Percentiles rank a stretch among this genome's conserved stretches.
Conservation (phyloP, 2,113 vertebrate species). For the Cervus canadensis region DNA sequence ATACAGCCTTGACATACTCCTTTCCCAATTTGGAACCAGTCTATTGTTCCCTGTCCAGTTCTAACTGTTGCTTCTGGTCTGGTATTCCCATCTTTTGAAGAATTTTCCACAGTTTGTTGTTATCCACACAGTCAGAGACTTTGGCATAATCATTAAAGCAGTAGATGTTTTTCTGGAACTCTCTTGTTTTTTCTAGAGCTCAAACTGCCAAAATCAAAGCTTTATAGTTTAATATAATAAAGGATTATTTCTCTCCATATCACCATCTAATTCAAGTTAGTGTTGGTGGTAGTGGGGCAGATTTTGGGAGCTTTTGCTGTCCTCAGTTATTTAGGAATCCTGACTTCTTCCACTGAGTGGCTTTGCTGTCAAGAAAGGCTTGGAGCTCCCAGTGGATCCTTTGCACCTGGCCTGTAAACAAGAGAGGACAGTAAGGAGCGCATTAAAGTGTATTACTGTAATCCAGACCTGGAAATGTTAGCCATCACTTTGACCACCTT, state of each 20-base stretch:
- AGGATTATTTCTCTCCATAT: not conserved
- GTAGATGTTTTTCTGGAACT: not conserved
- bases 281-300: not conserved
- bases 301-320: not conserved
- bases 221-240: not conserved
- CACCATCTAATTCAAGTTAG: not conserved
- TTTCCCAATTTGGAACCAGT: not conserved
- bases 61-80: not conserved
- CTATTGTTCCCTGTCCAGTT: not conserved
- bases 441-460: not conserved
- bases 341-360: not conserved
- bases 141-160: not conserved
- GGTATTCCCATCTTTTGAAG: not conserved
- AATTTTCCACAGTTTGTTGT: not conserved
- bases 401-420: not conserved
- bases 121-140: not conserved
- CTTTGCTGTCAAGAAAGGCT: not conserved
- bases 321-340: not conserved
- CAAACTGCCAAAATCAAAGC: not conserved
- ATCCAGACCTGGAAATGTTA: not conserved
- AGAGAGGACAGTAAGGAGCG: not conserved
- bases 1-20: not conserved
- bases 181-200: not conserved
- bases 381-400: not conserved
- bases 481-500: not conserved